Evolutionary conservation across 2,113 vertebrate species (phyloP).

Genomic region (Struthidea cinerea): DNA sequence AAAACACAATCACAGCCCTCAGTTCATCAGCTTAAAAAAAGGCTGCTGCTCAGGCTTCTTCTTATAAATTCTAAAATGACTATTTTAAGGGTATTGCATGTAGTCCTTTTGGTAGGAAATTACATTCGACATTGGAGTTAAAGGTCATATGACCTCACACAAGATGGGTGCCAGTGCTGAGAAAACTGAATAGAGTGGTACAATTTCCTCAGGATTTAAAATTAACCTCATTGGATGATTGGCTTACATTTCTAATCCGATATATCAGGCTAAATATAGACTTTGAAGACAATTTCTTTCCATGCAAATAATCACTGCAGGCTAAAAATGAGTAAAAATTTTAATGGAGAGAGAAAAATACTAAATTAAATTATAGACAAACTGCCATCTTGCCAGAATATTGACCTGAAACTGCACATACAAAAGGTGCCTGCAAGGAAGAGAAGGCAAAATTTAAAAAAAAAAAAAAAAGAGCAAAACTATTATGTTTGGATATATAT

Average conservation of each 20-base stretch:
- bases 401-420: background rate
- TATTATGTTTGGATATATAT: background rate
- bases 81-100: background rate
- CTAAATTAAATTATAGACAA: background rate
- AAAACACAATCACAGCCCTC: background rate
- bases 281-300: conserved; percentile 30
- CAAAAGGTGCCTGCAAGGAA: background rate
- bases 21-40: background rate
- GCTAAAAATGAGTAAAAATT: background rate
- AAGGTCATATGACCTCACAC: background rate
- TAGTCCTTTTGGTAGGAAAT: background rate
- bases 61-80: background rate
- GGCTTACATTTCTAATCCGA: conserved; percentile 63
- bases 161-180: background rate
- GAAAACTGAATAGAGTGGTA: conserved; percentile 15
- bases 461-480: background rate
- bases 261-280: conserved; percentile 54
- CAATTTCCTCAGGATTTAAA: conserved; percentile 42
- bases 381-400: background rate
- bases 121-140: background rate
- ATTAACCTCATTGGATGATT: conserved; percentile 55
- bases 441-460: background rate
- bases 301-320: conserved; percentile 2
- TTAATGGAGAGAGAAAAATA: background rate
- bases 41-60: background rate